Conservation (phyloP, 2,888 invertebrate species). For the Ophraella communa region DNA sequence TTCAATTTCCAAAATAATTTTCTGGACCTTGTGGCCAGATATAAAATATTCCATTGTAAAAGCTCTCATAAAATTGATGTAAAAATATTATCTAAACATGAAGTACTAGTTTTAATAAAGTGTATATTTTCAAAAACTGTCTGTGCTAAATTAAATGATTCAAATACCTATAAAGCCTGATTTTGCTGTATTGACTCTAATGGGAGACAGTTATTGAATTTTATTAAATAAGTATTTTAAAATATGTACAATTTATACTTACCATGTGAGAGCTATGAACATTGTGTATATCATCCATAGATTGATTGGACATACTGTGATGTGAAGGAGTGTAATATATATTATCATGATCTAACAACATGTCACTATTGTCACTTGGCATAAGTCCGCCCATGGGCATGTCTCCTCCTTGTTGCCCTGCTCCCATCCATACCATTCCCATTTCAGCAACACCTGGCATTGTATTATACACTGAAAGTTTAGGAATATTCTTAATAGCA, state of each 20-base stretch:
- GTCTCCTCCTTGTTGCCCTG: constrained; percentile 61
- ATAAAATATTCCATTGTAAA: too few relatives aligned
- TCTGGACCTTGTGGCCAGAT: too few relatives aligned
- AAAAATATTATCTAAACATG: too few relatives aligned
- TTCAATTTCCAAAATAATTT: too few relatives aligned
- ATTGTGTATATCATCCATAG: constrained; percentile 63
- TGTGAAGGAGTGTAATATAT: constrained; percentile 60
- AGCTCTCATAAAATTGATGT: too few relatives aligned
- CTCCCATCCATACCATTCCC: constrained; percentile 75
- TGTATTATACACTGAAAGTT: constrained; percentile 57
- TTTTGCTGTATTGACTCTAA: too few relatives aligned
- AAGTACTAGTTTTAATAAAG: too few relatives aligned
- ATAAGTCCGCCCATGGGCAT: constrained; percentile 60
- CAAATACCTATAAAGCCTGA: too few relatives aligned
- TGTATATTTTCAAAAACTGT: too few relatives aligned
- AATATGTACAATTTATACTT: constrained; percentile 44
- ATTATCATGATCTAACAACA: constrained; percentile 59
- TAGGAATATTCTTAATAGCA: not conserved
- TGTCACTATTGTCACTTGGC: constrained; percentile 55
- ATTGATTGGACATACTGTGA: constrained; percentile 59
- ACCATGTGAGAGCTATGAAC: constrained; percentile 63
- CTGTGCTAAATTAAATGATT: too few relatives aligned
- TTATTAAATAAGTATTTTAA: too few relatives aligned
- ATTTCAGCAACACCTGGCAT: constrained; percentile 67
- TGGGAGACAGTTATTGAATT: too few relatives aligned